Base-by-base conservation (phyloP, 2,888 invertebrate species). In the Dioctria rufipes region DNA sequence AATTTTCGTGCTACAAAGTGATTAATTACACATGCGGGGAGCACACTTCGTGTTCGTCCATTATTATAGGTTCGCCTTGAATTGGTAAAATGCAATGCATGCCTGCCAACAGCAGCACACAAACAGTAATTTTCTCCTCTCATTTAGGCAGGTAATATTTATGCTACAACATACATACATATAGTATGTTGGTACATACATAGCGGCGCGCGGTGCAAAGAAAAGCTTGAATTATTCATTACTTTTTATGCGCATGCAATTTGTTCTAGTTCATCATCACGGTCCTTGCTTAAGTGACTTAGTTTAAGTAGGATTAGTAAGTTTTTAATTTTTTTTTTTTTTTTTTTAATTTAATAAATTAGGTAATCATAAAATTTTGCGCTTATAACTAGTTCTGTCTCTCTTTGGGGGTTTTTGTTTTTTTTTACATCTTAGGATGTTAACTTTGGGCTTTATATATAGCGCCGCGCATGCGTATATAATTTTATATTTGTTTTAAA, bases 221-320 rank as follows among this genome's bases (percentile, higher is more conserved):
- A 1, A 25, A 25, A 25, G 2, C 25, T 25, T 25, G 9, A 11
- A 66, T 3, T 42, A 4, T 5, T 46, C 8, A 46, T 42, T 13
- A 46, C 9, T 42, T 43, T 46, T 46, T 67, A 67, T 43, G 46
- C 49, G 49, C 49, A 25, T 25, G 49, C 67, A 46, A 67, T 67
- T 67, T 67, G 46, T 67, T 67, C 67, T 67, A 67, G 67, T 67
- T 67, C 67, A 67, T 46, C 67, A 46, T 25, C 46, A 46, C 43
- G 25, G 46, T 8, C 3, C 25, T 5, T 46, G 49, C 8, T 11
- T 25, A n/a, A 46, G 67, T 67, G 67, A 46, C 11, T 13, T 67
- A 25, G 25, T 25, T 25, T 25, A 25, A 25, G 25, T 25, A 25
- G 25, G 25, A 25, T 25, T 25, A 25, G 25, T 67, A 46, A 46